Conservation (phyloP, 2,888 invertebrate genomes). For the Boloria selene region DNA sequence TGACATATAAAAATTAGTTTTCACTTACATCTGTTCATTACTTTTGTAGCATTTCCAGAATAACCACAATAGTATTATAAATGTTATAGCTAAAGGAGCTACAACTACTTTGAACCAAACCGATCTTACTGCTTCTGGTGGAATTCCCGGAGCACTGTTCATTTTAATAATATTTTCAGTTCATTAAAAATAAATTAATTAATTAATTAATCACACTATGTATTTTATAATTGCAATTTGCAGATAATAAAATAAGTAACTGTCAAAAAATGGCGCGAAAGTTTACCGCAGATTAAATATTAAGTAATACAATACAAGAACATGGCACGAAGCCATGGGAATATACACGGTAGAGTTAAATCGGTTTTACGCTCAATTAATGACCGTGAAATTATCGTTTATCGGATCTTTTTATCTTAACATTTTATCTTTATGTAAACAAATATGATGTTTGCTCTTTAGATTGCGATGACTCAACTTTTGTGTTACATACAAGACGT, state of each 20-base stretch:
- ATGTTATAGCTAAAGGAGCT: conserved; percentile 30
- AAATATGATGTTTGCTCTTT: conserved; percentile 29
- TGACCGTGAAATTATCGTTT: conserved; percentile 25
- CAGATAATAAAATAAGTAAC: conserved; percentile 1
- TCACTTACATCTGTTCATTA: conserved; percentile 62
- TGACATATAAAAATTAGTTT: background rate
- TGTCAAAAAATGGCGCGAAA: conserved; percentile 17
- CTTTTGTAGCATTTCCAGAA: conserved; percentile 58
- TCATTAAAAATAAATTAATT: background rate
- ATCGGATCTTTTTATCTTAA: conserved; percentile 27
- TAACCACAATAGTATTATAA: conserved; percentile 50
- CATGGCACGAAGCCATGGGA: background rate
- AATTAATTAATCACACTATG: background rate
- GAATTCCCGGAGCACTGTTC: conserved; percentile 14
- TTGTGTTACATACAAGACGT: conserved; percentile 7
- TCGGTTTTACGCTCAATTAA: conserved; percentile 15
- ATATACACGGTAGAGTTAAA: background rate
- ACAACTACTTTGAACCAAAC: conserved; percentile 25
- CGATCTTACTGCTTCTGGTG: conserved; percentile 1
- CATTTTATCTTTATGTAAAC: conserved; percentile 28
- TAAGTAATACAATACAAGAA: background rate
- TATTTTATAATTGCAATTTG: background rate
- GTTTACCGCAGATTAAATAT: conserved; percentile 8
- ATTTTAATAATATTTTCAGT: conserved; percentile 13
- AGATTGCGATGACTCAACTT: conserved; percentile 24